These are phyloP conservation scores for Hipposideros larvatus DNA, from an alignment of 2,797 vertebrate genomes.

Conservation along the genomic window DNA sequence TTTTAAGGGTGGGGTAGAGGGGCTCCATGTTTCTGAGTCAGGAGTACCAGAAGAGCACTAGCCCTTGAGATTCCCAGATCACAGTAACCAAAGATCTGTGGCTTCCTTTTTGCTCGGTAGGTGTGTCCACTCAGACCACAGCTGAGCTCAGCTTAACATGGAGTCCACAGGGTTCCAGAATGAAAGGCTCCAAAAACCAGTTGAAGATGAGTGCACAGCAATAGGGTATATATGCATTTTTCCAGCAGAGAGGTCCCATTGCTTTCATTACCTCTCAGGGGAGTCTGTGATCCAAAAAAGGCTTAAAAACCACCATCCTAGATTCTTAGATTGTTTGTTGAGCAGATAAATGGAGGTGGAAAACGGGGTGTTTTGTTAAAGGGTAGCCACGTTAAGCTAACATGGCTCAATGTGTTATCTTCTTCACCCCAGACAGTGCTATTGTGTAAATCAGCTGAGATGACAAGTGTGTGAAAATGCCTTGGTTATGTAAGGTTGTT, in stretches of 20 bases:
- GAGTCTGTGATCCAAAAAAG: neutral
- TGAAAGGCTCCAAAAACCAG: neutral
- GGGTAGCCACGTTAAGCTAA: neutral
- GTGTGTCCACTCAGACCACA: neutral
- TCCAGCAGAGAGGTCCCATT: neutral
- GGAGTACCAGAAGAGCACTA: neutral
- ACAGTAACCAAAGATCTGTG: neutral
- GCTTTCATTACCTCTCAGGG: neutral
- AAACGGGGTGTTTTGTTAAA: neutral
- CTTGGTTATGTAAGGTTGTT: slow-evolving; percentile 54
- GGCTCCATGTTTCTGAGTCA: neutral
- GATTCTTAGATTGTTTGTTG: neutral
- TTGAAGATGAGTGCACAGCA: neutral
- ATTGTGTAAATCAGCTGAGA: slow-evolving; percentile 4
- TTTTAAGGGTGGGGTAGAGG: neutral
- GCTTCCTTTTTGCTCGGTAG: neutral
- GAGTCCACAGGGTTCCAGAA: neutral
- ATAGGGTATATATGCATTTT: neutral
- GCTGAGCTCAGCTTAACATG: neutral
- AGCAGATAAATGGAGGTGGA: neutral
- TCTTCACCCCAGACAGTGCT: slow-evolving; percentile 14
- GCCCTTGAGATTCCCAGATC: neutral
- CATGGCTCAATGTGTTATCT: neutral
- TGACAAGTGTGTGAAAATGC: slow-evolving; percentile 12
- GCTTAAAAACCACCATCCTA: neutral